phyloP scores from a whole-genome alignment of 2,888 invertebrate genomes.

The Scaptomyza cyrtandrae region DNA sequence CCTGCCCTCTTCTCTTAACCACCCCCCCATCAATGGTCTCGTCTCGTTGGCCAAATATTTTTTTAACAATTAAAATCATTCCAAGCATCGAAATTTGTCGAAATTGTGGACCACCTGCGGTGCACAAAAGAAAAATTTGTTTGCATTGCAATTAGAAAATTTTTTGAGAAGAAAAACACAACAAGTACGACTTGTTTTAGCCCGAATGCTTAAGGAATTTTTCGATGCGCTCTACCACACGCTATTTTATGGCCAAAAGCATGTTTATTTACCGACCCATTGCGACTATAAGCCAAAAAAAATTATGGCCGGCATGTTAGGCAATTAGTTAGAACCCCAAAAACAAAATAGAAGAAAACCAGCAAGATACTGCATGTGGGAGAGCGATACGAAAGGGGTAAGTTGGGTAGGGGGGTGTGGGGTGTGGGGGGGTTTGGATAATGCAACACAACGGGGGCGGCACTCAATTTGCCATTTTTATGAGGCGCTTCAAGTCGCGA shows the following conservation, averaged over 20 bases:
- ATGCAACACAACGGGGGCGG: slow-evolving; percentile 71
- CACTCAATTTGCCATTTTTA: slow-evolving; percentile 81
- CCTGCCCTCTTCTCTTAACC: slow-evolving; percentile 5
- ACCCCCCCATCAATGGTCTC: slow-evolving; percentile 45
- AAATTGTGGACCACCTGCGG: slow-evolving; percentile 53
- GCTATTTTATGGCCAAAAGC: slow-evolving; percentile 73
- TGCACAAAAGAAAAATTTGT: slow-evolving; percentile 50
- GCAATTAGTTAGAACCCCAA: slow-evolving; percentile 61
- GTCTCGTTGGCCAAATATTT: slow-evolving; percentile 58
- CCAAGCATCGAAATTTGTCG: slow-evolving; percentile 43
- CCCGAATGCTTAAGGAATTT: slow-evolving; percentile 45
- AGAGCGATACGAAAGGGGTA: neutral
- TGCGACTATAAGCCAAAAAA: slow-evolving; percentile 58
- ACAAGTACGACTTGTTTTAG: slow-evolving; percentile 16
- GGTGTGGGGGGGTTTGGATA: neutral
- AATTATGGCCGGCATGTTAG: slow-evolving; percentile 60
- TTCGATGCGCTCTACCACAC: slow-evolving; percentile 50
- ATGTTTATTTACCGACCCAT: slow-evolving; percentile 62
- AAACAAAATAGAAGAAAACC: slow-evolving; percentile 15
- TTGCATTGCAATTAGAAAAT: slow-evolving; percentile 75
- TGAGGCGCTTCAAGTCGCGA: slow-evolving; percentile 68
- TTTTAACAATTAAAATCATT: slow-evolving; percentile 66
- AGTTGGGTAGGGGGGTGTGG: neutral
- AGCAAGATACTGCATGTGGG: slow-evolving; percentile 34
- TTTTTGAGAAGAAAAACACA: slow-evolving; percentile 17